A percentile compares a stretch with the other conserved stretches of the same genome.
Conservation (phyloP, 2,888 invertebrate species). For the Saturnia pavonia region DNA sequence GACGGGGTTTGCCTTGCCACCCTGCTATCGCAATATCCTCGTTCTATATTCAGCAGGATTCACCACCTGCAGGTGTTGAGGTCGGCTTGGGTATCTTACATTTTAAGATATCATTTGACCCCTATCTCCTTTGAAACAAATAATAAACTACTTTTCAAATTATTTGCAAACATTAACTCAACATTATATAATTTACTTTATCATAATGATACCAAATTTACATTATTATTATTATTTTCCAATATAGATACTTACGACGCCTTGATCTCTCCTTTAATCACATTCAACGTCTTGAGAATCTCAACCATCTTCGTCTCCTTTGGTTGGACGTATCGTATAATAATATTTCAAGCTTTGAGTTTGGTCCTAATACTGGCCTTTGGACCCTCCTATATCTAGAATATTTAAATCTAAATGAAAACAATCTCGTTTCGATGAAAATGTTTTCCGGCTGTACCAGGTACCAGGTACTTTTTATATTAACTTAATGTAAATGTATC, state of each 20-base stretch:
- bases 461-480: slow-evolving; percentile 34
- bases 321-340: slow-evolving; percentile 82
- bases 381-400: slow-evolving; percentile 78
- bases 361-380: slow-evolving; percentile 62
- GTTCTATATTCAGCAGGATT: too few species aligned
- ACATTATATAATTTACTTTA: too few species aligned
- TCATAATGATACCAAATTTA: too few species aligned
- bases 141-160: too few species aligned
- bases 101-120: too few species aligned
- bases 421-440: slow-evolving; percentile 76
- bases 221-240: neutral
- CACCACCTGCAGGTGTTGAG: too few species aligned
- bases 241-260: slow-evolving; percentile 77
- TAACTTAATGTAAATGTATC: too few species aligned
- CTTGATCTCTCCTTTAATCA: slow-evolving; percentile 83
- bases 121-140: too few species aligned
- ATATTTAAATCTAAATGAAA: slow-evolving; percentile 78
- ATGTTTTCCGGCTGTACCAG: slow-evolving; percentile 75
- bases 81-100: too few species aligned
- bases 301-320: slow-evolving; percentile 76
- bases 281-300: slow-evolving; percentile 79
- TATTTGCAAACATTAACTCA: too few species aligned
- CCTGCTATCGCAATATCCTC: too few species aligned
- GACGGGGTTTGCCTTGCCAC: too few species aligned
- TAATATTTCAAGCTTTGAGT: slow-evolving; percentile 74